phyloP scores from a whole-genome alignment of 2,888 invertebrate genomes.

The Apamea monoglypha region DNA sequence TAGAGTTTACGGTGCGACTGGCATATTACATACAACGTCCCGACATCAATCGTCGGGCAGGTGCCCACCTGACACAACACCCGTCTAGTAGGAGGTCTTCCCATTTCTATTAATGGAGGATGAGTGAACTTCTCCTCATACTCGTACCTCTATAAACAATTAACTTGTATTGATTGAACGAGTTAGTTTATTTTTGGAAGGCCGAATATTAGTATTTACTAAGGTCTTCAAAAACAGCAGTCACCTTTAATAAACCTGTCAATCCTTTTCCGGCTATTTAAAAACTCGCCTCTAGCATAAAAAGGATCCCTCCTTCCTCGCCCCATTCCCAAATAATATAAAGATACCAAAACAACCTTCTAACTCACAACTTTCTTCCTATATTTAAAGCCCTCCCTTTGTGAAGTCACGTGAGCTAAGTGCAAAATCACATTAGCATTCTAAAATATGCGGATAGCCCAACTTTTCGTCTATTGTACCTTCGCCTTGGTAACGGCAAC shows the following conservation, averaged over 20 bases:
- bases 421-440: slow-evolving; percentile 78
- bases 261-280: slow-evolving; percentile 16
- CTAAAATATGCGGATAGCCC: slow-evolving; percentile 80
- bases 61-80: neutral
- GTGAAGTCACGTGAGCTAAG: slow-evolving; percentile 67
- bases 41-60: neutral
- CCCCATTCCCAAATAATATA: slow-evolving; percentile 48
- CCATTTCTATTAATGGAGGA: neutral
- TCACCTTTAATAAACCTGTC: slow-evolving; percentile 10
- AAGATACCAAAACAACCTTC: slow-evolving; percentile 57
- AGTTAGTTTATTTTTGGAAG: neutral
- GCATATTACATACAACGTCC: neutral
- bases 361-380: slow-evolving; percentile 54
- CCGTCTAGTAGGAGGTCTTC: neutral
- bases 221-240: neutral
- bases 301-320: slow-evolving; percentile 8
- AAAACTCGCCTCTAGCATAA: slow-evolving; percentile 11
- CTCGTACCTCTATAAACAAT: neutral
- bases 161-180: neutral
- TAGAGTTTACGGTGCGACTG: neutral
- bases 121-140: neutral
- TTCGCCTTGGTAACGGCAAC: slow-evolving; percentile 64
- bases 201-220: neutral
- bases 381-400: slow-evolving; percentile 58
- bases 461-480: slow-evolving; percentile 80